Evolutionary conservation across 2,797 vertebrate genomes (phyloP).

Genomic region (Triplophysa yarkandensis): DNA sequence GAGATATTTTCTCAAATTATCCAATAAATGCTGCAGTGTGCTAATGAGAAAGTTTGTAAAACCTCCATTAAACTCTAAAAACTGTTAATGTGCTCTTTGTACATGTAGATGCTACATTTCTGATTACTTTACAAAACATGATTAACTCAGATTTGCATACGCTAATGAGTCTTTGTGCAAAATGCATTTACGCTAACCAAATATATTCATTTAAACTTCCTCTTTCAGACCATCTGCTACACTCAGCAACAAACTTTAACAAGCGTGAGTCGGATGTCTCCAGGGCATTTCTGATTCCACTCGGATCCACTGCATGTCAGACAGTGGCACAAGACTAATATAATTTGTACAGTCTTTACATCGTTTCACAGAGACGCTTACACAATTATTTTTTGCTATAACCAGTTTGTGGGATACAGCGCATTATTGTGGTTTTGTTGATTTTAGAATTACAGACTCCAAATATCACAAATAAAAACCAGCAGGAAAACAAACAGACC

Average conservation of each 20-base stretch:
- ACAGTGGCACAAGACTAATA: neutral
- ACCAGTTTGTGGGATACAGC: no score
- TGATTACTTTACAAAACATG: neutral
- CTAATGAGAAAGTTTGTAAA: neutral
- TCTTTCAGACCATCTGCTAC: neutral
- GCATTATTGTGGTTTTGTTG: no score
- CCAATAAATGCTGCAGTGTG: neutral
- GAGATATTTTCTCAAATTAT: neutral
- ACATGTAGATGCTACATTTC: neutral
- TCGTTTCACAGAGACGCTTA: neutral
- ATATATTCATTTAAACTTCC: neutral
- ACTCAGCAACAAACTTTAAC: neutral
- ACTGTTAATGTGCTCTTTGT: conserved; percentile 10
- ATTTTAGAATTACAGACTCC: no score
- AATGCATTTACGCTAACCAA: neutral
- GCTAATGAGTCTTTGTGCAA: neutral
- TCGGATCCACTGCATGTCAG: neutral
- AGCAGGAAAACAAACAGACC: no score
- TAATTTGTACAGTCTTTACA: neutral
- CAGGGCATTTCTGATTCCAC: neutral
- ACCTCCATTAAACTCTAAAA: neutral
- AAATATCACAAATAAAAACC: no score
- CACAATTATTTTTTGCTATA: neutral
- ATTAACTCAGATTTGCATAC: neutral
- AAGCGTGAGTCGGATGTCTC: neutral